Evolutionary conservation across 2,888 invertebrate species (phyloP), one percentile per base, ranked within the genome.

Genomic region (Reticulitermes lucifugus): DNA sequence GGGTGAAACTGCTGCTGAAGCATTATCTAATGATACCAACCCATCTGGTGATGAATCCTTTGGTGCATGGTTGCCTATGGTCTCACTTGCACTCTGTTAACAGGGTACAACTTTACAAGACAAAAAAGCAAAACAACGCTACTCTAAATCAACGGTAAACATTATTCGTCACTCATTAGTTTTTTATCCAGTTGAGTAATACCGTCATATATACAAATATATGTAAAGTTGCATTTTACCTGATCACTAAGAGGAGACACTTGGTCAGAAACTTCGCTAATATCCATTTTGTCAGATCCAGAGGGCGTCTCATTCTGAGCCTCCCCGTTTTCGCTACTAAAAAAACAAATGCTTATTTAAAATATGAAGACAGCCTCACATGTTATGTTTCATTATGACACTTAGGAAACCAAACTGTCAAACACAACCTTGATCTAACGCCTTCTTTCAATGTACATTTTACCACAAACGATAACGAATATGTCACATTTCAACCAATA

Each of bases 261-360:
- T 84, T 84, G 84, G 75, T 86, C 86, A 35, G 86, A 86, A 14
- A 86, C 79, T 83, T 86, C 86, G 60, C 85, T 85, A 51, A 86
- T 86, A 59, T 86, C 86, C 86, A 86, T 86, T 82, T 79, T 85
- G 65, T 86, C 86, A 18, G 86, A 86, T 79, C 85, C 86, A 46
- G 85, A 70, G 12, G 84, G 84, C 22, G 86, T 85, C 59, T 85
- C 86, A 86, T 86, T 86, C 46, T 81, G 86, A 12, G 81, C 29
- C 60, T 84, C 85, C 12, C 83, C 84, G 85, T 84, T 86, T 55
- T 84, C 86, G 73, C 85, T 84, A 71, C 43, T 83, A 79, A 71
- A 70, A 70, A 46, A 81, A 18, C n/a, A 25, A 75, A 21, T 21
- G 22, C 18, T 9, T 46, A 59, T n/a, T 65, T n/a, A 77, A 46